A percentile compares a stretch with the other conserved stretches of the same genome.
Conservation (phyloP, 2,113 vertebrate species). For the Progne subis region DNA sequence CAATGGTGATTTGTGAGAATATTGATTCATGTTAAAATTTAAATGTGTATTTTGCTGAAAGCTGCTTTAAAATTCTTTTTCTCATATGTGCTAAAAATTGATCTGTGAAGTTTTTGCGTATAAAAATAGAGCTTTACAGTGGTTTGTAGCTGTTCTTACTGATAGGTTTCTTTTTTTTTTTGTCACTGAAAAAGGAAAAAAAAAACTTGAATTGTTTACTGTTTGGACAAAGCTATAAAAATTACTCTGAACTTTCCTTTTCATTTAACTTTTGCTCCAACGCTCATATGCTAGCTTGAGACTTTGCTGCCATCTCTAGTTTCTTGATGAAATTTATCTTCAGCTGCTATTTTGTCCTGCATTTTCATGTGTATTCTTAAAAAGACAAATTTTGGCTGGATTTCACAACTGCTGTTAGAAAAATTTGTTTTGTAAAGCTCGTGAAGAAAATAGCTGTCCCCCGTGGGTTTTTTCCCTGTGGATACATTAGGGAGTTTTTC, state of each 20-base stretch:
- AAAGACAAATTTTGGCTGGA: background rate
- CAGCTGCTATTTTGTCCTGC: background rate
- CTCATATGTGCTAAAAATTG: background rate
- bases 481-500: background rate
- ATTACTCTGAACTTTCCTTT: background rate
- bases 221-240: background rate
- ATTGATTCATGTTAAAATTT: background rate
- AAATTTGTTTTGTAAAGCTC: background rate
- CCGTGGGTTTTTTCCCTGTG: background rate
- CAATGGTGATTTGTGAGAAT: background rate
- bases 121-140: background rate
- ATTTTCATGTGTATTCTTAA: background rate
- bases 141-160: background rate
- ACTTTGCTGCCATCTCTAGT: constrained; percentile 69
- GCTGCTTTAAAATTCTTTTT: background rate
- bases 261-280: constrained; percentile 13
- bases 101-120: background rate
- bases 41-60: background rate
- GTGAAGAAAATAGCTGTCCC: background rate
- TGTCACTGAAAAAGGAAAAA: background rate
- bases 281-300: background rate
- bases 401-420: background rate
- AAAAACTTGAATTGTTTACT: background rate
- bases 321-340: constrained; percentile 45
- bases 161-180: background rate